Evolutionary conservation across 23 tunicate species (phyloP), one percentile per base, ranked within the genome.

Genomic region (Trididemnum clinides): DNA sequence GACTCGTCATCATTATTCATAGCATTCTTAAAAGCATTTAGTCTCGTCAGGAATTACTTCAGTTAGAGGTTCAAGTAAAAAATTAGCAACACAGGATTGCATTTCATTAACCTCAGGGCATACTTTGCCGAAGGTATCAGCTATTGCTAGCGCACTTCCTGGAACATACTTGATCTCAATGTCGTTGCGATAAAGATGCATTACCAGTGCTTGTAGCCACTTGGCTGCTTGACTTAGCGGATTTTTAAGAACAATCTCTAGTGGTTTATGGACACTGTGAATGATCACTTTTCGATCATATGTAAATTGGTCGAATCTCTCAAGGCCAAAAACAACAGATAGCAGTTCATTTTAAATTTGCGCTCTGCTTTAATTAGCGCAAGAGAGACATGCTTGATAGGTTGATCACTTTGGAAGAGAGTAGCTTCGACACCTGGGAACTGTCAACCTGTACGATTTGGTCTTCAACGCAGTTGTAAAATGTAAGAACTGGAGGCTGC

Each of bases 51-150:
- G 77, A 20, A 64, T 79, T 7, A 27, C 77, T 34, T 81, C 76
- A n/a, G 64, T n/a, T 5, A 29, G 2, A 22, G 26, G 34, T 3
- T 25, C 66, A 51, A 2, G n/a, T 2, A 78, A 22, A 51, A 78
- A 7, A 34, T 57, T 54, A 2, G 80, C 25, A 29, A 51, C 10
- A 50, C 39, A 37, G 4, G n/a, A 2, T 5, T 28, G 66, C 12
- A 5, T 27, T 10, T 78, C 80, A 38, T 73, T 19, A 10, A 36
- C 3, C 30, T 21, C 36, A 5, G 64, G 36, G 20, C 10, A 31
- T 22, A 77, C 85, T 15, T 77, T 76, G 26, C 85, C 64, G 5
- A 81, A 50, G 6, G 85, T 81, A 34, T 81, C 77, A 63, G 85
- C 85, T 10, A 81, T 81, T 7, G 35, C 74, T 1, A 81, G 34